These are phyloP conservation scores for Diadema setosum DNA, from an alignment of 35 echinoderm and acorn worm species.

Conservation along the genomic window DNA sequence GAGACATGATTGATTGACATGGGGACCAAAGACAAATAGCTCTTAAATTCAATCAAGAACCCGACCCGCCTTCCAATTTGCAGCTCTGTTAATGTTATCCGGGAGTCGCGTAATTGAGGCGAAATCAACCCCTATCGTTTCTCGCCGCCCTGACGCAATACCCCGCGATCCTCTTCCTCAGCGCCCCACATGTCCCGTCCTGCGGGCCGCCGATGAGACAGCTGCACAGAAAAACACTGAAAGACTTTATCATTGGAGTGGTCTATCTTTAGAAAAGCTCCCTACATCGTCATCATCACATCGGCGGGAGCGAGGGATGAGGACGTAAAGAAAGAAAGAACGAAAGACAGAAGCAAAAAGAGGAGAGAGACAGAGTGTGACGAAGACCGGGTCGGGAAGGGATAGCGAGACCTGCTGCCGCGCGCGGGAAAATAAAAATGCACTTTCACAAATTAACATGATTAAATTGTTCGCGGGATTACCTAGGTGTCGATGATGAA, in stretches of 20 bases:
- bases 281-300: background rate
- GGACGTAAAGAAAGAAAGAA: background rate
- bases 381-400: too few relatives aligned
- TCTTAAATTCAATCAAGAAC: constrained; percentile 27
- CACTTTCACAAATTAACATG: constrained; percentile 32
- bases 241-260: background rate
- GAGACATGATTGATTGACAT: constrained; percentile 20
- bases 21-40: constrained; percentile 21
- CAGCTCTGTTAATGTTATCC: constrained; percentile 13
- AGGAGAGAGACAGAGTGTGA: background rate
- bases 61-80: background rate
- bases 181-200: too few relatives aligned
- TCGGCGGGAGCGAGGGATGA: background rate
- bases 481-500: constrained; percentile 14
- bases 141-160: background rate
- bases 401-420: background rate
- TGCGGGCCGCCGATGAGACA: too few relatives aligned
- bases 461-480: constrained; percentile 22
- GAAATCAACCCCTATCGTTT: background rate
- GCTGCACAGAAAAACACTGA: background rate
- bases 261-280: background rate
- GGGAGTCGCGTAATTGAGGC: background rate
- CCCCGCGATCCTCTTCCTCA: background rate
- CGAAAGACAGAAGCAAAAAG: background rate
- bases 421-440: constrained; percentile 21